phyloP scores from a whole-genome alignment of 2,113 vertebrate species.

The Hippocampus abdominalis region DNA sequence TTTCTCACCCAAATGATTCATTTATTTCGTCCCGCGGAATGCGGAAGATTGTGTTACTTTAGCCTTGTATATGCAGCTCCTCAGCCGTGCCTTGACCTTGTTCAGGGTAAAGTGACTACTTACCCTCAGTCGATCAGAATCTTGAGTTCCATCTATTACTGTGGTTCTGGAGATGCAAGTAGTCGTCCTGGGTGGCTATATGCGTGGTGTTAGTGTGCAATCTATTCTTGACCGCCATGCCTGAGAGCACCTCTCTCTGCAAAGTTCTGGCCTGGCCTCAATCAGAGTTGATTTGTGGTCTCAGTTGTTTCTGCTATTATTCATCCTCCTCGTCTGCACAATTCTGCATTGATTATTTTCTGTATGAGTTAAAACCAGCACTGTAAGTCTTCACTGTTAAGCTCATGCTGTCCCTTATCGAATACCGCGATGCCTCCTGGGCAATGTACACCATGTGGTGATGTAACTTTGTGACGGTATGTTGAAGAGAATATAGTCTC shows the following conservation, averaged over 20 bases:
- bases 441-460: background rate
- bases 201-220: conserved; percentile 5
- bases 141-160: conserved; percentile 36
- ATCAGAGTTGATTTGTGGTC: background rate
- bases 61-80: conserved; percentile 38
- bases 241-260: background rate
- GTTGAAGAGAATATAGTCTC: too few relatives aligned
- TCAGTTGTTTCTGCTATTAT: background rate
- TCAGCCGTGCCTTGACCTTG: conserved; percentile 60
- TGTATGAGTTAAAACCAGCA: background rate
- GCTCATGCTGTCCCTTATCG: background rate
- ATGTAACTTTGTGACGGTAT: background rate
- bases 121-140: conserved; percentile 36
- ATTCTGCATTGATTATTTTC: background rate
- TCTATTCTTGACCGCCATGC: background rate
- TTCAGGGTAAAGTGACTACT: conserved; percentile 49
- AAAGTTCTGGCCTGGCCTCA: background rate
- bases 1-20: conserved; percentile 37
- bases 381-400: background rate
- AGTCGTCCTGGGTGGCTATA: conserved; percentile 12
- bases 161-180: conserved; percentile 30
- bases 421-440: background rate
- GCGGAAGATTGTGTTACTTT: conserved; percentile 48
- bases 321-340: background rate
- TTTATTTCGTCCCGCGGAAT: conserved; percentile 22